Percentiles rank a stretch among this genome's conserved stretches.
phyloP scores from a whole-genome alignment of 1,140 invertebrate species.

The Conus ventricosus region DNA sequence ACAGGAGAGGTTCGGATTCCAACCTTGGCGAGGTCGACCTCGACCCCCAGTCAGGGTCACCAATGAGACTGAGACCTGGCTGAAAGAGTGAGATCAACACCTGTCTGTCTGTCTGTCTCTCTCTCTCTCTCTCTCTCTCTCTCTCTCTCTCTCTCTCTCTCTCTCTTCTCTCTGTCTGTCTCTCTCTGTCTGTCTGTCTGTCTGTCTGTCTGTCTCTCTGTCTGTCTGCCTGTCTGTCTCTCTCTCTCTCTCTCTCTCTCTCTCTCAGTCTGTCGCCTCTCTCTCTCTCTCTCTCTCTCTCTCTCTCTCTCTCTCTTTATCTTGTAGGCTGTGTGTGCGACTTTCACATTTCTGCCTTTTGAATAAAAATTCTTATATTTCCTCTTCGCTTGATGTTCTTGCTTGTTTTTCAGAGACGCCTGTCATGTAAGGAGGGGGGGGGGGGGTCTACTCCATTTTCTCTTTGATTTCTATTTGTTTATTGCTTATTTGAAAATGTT shows the following conservation, averaged over 20 bases:
- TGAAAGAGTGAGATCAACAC: neutral
- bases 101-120: slow-evolving; percentile 18
- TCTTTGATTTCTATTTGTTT: no score
- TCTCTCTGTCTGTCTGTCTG: slow-evolving; percentile 2
- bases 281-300: neutral
- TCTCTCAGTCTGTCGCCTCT: neutral
- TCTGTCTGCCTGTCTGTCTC: neutral
- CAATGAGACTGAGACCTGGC: neutral
- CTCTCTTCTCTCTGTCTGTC: no score
- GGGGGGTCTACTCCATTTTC: no score
- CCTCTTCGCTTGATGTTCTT: no score
- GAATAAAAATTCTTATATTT: no score
- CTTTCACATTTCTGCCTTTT: no score
- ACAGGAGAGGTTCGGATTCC: neutral
- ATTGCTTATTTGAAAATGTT: no score
- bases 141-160: no score
- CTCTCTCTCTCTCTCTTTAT: neutral
- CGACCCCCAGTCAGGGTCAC: neutral
- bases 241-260: neutral
- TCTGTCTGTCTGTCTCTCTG: neutral
- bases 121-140: neutral
- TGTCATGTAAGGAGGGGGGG: no score
- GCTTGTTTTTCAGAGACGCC: no score
- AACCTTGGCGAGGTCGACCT: neutral
- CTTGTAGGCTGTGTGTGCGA: no score